phyloP scores from a whole-genome alignment of 2,797 vertebrate genomes.

The Acipenser oxyrinchus region DNA sequence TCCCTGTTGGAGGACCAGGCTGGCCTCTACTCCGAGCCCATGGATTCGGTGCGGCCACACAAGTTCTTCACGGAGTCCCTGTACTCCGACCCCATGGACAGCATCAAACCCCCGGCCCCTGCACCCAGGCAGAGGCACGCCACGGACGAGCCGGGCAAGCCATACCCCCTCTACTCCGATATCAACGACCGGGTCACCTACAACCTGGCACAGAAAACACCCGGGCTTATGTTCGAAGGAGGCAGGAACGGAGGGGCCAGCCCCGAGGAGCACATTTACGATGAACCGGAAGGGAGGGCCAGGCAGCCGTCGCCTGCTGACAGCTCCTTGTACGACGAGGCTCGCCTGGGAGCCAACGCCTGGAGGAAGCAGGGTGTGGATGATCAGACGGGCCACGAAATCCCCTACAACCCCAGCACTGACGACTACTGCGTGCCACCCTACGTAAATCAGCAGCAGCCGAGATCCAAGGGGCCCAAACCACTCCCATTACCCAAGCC shows the following conservation, averaged over 20 bases:
- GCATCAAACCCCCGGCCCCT: constrained; percentile 40
- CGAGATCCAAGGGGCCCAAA: constrained; percentile 54
- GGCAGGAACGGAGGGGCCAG: constrained; percentile 9
- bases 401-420: constrained; percentile 51
- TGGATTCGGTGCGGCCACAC: constrained; percentile 69
- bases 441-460: constrained; percentile 30
- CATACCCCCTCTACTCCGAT: constrained; percentile 50
- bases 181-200: constrained; percentile 58
- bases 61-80: constrained; percentile 53
- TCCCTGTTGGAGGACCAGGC: constrained; percentile 35
- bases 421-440: constrained; percentile 55
- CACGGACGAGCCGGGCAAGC: background rate
- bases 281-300: constrained; percentile 79
- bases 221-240: constrained; percentile 38
- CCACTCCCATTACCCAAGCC: constrained; percentile 75
- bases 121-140: constrained; percentile 27
- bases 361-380: constrained; percentile 59
- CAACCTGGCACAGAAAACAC: constrained; percentile 42
- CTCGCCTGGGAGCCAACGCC: constrained; percentile 42
- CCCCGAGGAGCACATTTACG: constrained; percentile 77
- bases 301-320: constrained; percentile 30
- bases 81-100: constrained; percentile 87
- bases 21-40: constrained; percentile 80
- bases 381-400: constrained; percentile 46
- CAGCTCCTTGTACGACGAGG: constrained; percentile 64